Percentiles rank a stretch among this genome's conserved stretches.
phyloP scores from a whole-genome alignment of 2,113 vertebrate species.

The Tenrec ecaudatus region DNA sequence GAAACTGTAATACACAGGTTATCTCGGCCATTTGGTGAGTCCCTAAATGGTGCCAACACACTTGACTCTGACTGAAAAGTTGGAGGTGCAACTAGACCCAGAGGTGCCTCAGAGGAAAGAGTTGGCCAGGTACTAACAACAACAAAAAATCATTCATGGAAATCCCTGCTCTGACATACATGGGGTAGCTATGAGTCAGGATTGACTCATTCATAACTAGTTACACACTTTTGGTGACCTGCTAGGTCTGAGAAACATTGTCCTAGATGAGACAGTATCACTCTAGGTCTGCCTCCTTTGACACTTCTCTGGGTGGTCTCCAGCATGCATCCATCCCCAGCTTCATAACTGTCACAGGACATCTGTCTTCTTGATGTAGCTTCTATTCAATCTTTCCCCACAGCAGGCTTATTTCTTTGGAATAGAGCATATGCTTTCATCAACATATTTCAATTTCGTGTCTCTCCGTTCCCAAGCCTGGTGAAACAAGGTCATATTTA shows the following conservation, averaged over 20 bases:
- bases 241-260: not conserved
- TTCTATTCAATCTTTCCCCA: not conserved
- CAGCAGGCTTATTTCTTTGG: slow-evolving; percentile 52
- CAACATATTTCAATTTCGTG: slow-evolving; percentile 65
- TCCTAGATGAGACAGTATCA: not conserved
- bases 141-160: not conserved
- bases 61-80: not conserved
- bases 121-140: not conserved
- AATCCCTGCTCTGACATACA: not conserved
- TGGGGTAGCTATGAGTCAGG: not conserved
- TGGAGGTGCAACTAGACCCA: not conserved
- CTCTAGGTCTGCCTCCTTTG: not conserved
- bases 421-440: slow-evolving; percentile 37
- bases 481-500: slow-evolving; percentile 64
- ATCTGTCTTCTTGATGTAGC: slow-evolving; percentile 36
- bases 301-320: not conserved
- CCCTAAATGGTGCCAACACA: not conserved
- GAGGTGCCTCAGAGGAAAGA: not conserved
- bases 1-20: not conserved
- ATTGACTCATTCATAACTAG: not conserved
- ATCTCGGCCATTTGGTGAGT: not conserved
- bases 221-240: not conserved
- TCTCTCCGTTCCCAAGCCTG: slow-evolving; percentile 53
- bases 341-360: slow-evolving; percentile 8
- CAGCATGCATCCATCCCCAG: not conserved